Conservation (phyloP, 2,888 invertebrate genomes). For the Microchrysa polita region DNA sequence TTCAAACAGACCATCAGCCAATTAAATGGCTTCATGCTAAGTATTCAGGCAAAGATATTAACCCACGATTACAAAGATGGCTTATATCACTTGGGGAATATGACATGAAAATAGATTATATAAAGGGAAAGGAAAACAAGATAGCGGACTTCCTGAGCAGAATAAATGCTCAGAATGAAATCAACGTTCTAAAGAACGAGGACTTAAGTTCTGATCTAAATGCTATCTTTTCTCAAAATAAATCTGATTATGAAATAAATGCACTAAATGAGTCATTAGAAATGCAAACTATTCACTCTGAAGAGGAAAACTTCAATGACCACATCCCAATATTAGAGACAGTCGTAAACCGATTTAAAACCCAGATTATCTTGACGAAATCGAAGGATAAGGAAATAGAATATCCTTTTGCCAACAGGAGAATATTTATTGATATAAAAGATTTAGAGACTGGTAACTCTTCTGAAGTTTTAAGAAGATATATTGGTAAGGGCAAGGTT, state of each 20-base stretch:
- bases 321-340: constrained; percentile 41
- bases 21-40: constrained; percentile 50
- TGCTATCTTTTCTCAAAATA: not conserved
- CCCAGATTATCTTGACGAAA: constrained; percentile 42
- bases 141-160: constrained; percentile 49
- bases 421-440: constrained; percentile 46
- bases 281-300: not conserved
- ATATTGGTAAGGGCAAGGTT: not conserved
- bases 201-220: not conserved
- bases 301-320: constrained; percentile 16
- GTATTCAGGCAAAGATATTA: constrained; percentile 49
- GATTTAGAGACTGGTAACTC: not conserved
- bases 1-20: constrained; percentile 50
- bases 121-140: constrained; percentile 50
- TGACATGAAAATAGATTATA: constrained; percentile 48
- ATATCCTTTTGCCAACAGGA: constrained; percentile 27
- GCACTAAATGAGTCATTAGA: not conserved
- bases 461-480: not conserved
- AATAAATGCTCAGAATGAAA: constrained; percentile 38
- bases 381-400: constrained; percentile 45
- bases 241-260: not conserved
- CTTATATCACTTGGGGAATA: constrained; percentile 49
- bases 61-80: constrained; percentile 49
- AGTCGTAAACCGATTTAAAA: constrained; percentile 40
- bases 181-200: not conserved